phyloP scores from a whole-genome alignment of 2,113 vertebrate genomes.

The Platichthys flesus region DNA sequence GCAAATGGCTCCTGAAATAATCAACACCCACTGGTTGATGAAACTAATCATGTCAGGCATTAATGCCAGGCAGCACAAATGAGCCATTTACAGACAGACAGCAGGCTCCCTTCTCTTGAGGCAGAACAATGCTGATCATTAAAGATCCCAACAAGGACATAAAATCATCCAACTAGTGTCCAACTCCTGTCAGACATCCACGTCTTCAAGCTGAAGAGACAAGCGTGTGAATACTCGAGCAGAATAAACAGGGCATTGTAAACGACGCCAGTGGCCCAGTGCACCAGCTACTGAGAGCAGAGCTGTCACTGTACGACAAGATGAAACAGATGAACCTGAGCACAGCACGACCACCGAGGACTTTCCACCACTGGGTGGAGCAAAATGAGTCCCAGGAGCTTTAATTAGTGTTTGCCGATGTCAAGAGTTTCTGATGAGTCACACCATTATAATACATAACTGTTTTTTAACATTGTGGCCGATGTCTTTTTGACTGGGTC shows the following conservation, averaged over 20 bases:
- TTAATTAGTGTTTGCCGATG: not conserved
- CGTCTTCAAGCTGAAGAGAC: slow-evolving; percentile 38
- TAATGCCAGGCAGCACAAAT: slow-evolving; percentile 31
- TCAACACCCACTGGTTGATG: slow-evolving; percentile 21
- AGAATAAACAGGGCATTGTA: no score
- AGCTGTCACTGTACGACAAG: slow-evolving; percentile 40
- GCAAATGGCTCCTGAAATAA: slow-evolving; percentile 41
- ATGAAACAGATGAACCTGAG: slow-evolving; percentile 22
- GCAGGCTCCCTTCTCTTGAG: slow-evolving; percentile 11
- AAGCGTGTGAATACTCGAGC: no score
- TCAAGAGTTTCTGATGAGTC: not conserved
- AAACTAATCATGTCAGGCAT: slow-evolving; percentile 21
- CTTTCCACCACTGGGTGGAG: not conserved
- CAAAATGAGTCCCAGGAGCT: not conserved
- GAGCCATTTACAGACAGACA: slow-evolving; percentile 20
- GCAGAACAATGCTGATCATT: slow-evolving; percentile 27
- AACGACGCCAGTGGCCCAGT: slow-evolving; percentile 41
- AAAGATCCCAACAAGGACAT: slow-evolving; percentile 35
- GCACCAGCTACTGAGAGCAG: slow-evolving; percentile 28
- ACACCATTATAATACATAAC: not conserved
- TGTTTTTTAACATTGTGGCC: not conserved
- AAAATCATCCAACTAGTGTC: slow-evolving; percentile 13
- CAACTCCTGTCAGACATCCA: slow-evolving; percentile 50
- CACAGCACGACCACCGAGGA: not conserved
- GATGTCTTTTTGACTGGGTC: not conserved